A percentile compares a stretch with the other conserved stretches of the same genome.
Evolutionary conservation across 2,113 vertebrate genomes (phyloP).

Genomic region (Uropsilus gracilis): DNA sequence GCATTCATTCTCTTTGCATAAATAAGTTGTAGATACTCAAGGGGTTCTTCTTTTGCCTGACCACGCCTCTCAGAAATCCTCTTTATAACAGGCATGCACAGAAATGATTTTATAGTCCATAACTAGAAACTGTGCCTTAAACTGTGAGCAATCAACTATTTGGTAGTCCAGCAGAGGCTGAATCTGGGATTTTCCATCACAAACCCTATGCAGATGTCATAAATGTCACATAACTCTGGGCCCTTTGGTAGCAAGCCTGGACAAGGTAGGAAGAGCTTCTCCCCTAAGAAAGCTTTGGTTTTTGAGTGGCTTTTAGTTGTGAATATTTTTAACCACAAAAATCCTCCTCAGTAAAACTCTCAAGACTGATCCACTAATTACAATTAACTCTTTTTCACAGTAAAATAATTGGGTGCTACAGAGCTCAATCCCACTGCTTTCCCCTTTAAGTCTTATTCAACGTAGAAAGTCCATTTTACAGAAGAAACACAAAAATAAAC

Average conservation of each 20-base stretch:
- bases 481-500: constrained; percentile 60
- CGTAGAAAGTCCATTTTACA: constrained; percentile 44
- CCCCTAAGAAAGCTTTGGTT: constrained; percentile 22
- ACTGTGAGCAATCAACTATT: neutral
- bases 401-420: constrained; percentile 36
- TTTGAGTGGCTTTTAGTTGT: constrained; percentile 31
- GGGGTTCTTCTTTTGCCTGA: neutral
- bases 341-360: constrained; percentile 18
- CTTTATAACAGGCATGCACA: neutral
- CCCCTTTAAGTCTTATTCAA: neutral
- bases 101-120: neutral
- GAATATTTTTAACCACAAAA: constrained; percentile 41
- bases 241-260: neutral
- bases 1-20: neutral
- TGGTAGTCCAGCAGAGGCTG: neutral
- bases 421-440: neutral
- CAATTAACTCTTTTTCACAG: constrained; percentile 20
- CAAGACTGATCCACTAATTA: constrained; percentile 8
- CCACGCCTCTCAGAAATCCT: neutral
- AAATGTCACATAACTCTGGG: neutral
- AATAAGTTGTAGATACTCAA: neutral
- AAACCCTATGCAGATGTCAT: neutral
- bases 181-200: neutral
- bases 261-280: constrained; percentile 6
- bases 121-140: neutral